Conservation (phyloP, 1,140 invertebrate genomes). For the Ceratosolen solmsi region DNA sequence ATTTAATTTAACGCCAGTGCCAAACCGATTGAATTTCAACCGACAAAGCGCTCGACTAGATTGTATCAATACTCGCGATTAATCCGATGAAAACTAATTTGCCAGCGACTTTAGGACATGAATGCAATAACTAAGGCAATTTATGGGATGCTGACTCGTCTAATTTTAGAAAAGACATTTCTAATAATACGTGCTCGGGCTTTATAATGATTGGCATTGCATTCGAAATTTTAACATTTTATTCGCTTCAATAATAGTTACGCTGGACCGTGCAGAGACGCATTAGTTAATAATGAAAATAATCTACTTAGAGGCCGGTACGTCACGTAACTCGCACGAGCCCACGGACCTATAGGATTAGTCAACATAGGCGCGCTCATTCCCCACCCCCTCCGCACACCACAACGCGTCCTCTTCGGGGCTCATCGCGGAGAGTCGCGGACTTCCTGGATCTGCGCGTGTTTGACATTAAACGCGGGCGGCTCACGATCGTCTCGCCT, state of each 20-base stretch:
- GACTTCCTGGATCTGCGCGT: no score
- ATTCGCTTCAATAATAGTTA: not conserved
- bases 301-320: not conserved
- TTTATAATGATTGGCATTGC: not conserved
- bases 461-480: no score
- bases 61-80: slow-evolving; percentile 68
- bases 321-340: not conserved
- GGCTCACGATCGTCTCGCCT: no score
- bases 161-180: slow-evolving; percentile 38
- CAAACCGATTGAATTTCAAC: slow-evolving; percentile 64
- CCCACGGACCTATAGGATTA: not conserved
- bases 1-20: slow-evolving; percentile 62
- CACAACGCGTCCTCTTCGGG: no score
- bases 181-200: slow-evolving; percentile 24
- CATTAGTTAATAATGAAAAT: not conserved
- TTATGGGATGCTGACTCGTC: slow-evolving; percentile 12
- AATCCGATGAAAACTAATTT: slow-evolving; percentile 69
- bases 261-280: not conserved
- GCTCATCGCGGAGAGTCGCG: no score
- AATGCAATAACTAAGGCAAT: slow-evolving; percentile 44
- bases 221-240: slow-evolving; percentile 13
- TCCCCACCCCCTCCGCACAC: no score
- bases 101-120: slow-evolving; percentile 53
- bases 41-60: slow-evolving; percentile 61
- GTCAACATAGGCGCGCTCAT: no score